phyloP scores from a whole-genome alignment of 2,888 invertebrate genomes.

The Sussaba pulchella region DNA sequence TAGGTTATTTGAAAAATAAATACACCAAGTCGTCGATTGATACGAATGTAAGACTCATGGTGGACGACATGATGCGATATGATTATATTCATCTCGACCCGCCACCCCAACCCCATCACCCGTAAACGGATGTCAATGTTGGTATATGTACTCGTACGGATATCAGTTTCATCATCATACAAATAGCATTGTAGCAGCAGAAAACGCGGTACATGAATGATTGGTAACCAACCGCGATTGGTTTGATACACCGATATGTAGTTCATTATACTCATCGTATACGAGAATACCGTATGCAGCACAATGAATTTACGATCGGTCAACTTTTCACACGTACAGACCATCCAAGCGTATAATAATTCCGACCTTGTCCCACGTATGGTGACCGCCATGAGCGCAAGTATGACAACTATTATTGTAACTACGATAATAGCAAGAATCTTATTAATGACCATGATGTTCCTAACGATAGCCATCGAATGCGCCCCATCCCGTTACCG shows the following conservation, averaged over 20 bases:
- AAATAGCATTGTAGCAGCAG: background rate
- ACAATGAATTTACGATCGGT: background rate
- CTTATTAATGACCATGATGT: background rate
- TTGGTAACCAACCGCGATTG: background rate
- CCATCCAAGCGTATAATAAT: background rate
- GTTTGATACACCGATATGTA: background rate
- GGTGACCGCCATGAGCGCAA: background rate
- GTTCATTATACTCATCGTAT: background rate
- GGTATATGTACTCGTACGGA: background rate
- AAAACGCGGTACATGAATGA: background rate
- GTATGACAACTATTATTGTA: constrained; percentile 16
- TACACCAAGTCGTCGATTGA: too few species aligned
- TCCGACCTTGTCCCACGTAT: background rate
- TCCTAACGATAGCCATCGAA: background rate
- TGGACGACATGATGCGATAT: background rate
- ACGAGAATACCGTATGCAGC: background rate
- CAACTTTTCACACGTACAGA: background rate
- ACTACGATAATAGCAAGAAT: background rate
- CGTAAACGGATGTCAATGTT: background rate
- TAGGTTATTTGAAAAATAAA: too few species aligned
- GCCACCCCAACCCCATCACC: too few species aligned
- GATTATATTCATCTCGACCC: background rate
- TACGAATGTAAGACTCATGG: too few species aligned
- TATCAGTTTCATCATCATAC: background rate
- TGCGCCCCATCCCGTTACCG: background rate